phyloP scores from a whole-genome alignment of 1,140 invertebrate genomes.

The Drosophila pachea region DNA sequence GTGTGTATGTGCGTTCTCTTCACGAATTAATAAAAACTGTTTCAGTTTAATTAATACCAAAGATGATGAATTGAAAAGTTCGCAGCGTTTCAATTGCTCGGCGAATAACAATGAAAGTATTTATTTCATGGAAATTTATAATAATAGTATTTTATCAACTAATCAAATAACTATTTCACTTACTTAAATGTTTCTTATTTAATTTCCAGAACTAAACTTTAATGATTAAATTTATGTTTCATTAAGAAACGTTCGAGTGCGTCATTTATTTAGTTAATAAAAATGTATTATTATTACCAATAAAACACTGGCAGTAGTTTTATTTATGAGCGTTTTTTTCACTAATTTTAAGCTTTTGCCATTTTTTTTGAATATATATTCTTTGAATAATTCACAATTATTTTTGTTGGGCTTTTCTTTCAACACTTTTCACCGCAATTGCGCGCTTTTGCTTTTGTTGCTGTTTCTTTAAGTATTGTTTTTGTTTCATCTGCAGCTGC shows the following conservation, averaged over 20 bases:
- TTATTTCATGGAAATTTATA: no score
- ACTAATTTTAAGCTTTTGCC: background rate
- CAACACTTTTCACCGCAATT: conserved; percentile 15
- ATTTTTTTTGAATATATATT: background rate
- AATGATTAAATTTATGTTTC: no score
- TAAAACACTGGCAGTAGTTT: background rate
- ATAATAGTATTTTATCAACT: no score
- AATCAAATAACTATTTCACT: no score
- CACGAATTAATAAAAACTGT: conserved; percentile 1
- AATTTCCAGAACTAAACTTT: no score
- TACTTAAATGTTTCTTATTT: no score
- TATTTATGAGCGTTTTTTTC: no score
- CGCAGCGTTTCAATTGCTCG: conserved; percentile 9
- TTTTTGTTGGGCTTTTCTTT: conserved; percentile 15
- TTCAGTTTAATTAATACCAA: conserved; percentile 1
- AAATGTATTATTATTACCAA: background rate
- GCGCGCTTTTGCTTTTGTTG: conserved; percentile 23
- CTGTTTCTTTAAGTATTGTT: conserved; percentile 3
- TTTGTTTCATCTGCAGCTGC: background rate
- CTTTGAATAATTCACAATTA: background rate
- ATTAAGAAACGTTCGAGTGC: no score
- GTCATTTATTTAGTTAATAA: background rate
- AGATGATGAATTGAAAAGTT: conserved; percentile 7
- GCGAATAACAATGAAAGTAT: background rate
- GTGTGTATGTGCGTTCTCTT: background rate